Percentiles rank a stretch among this genome's conserved stretches.
These are phyloP conservation scores for Drosophila insularis DNA, from an alignment of 1,140 invertebrate species.

Conservation along the genomic window DNA sequence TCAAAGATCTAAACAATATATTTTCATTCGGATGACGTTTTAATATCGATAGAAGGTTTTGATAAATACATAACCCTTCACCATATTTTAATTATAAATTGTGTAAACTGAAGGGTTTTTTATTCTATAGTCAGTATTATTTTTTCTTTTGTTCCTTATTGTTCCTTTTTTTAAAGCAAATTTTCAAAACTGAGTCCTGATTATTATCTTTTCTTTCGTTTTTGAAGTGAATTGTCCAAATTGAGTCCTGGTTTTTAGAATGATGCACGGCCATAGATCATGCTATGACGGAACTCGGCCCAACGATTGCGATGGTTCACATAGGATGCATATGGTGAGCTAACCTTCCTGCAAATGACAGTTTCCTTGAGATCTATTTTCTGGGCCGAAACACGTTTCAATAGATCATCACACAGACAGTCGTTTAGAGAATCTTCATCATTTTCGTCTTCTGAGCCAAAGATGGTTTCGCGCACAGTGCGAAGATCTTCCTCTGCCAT, in stretches of 20 bases:
- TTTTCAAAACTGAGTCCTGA: background rate
- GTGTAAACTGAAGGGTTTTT: too few relatives aligned
- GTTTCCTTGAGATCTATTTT: background rate
- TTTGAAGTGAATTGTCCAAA: background rate
- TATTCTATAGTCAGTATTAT: too few relatives aligned
- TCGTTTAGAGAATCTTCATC: conserved; percentile 4
- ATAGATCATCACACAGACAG: conserved; percentile 26
- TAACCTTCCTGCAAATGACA: conserved; percentile 41
- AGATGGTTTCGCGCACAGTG: conserved; percentile 27
- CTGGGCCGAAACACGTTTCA: conserved; percentile 6
- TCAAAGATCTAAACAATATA: too few relatives aligned
- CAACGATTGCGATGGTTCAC: conserved; percentile 46
- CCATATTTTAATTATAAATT: too few relatives aligned
- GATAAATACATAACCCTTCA: too few relatives aligned
- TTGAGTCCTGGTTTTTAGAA: conserved; percentile 18
- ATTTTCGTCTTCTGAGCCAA: conserved; percentile 26
- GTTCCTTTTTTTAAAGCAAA: background rate
- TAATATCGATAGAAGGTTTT: too few relatives aligned
- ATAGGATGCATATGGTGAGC: conserved; percentile 54
- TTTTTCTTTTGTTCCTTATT: too few relatives aligned
- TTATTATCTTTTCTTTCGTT: conserved; percentile 3
- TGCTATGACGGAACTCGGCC: conserved; percentile 57
- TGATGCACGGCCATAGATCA: conserved; percentile 46
- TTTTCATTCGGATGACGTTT: too few relatives aligned
- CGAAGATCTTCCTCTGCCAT: conserved; percentile 8